Base-by-base conservation (phyloP, 1,140 invertebrate genomes). In the Zaprionus davidi region DNA sequence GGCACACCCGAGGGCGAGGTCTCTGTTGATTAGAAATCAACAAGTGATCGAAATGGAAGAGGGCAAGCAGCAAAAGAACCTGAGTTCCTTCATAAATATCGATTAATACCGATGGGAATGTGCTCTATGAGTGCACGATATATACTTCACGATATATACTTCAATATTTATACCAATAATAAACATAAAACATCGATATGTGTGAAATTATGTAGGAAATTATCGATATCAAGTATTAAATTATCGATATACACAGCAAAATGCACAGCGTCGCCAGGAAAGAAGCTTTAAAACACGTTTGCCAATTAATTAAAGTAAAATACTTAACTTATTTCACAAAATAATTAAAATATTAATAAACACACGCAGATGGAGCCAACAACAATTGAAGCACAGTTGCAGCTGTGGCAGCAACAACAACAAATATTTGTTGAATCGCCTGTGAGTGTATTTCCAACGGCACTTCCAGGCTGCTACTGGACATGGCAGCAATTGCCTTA, bases 391-490 rank as follows among this genome's bases (percentile, higher is more conserved):
- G n/a, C 17, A 46, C 41, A 17, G 2, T 46, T 11, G 2, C 41
- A 9, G n/a, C n/a, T 9, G 7, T 46, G 41, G 6, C n/a, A 46
- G 2, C n/a, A 46, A 46, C n/a, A 7, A 46, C n/a, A 17, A 46
- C n/a, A 17, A 17, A 1, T 17, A 3, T 7, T 46, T 9, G n/a
- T 17, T 5, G n/a, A 17, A 17, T 17, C 9, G 6, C 41, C 41
- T 15, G 41, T 46, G 7, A 17, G n/a, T 7, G 9, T 15, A 17
- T 17, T 46, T 20, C 41, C 41, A n/a, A 46, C 15, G 0, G 2
- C 41, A 46, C 41, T 46, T 46, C n/a, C n/a, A 17, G n/a, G n/a
- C 41, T 46, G n/a, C n/a, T 44, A 44, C 41, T 46, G 41, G 41
- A 11, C n/a, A 17, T 46, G 41, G 38, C 13, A 41, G 5, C 15